These are phyloP conservation scores for Speoplatyrhinus poulsoni DNA, from an alignment of 2,113 vertebrate genomes.

Conservation along the genomic window DNA sequence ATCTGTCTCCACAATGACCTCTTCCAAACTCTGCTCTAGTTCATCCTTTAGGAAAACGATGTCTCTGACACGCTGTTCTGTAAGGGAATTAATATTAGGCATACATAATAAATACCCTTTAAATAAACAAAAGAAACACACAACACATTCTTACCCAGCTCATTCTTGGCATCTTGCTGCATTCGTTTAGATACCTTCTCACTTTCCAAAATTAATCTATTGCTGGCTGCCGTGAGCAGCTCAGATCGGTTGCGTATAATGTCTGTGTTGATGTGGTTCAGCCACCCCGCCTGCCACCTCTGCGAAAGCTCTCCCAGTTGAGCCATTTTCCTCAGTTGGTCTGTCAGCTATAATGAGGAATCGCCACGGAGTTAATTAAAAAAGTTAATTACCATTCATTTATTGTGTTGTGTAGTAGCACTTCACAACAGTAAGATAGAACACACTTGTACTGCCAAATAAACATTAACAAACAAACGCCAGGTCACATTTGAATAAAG, in stretches of 20 bases:
- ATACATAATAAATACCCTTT: not conserved
- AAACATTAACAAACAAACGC: not conserved
- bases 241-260: conserved; percentile 78
- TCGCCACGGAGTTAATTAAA: not conserved
- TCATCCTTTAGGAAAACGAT: conserved; percentile 88
- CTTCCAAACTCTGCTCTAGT: conserved; percentile 82
- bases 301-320: conserved; percentile 63
- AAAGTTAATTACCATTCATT: not conserved
- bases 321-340: conserved; percentile 74
- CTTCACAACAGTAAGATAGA: not conserved
- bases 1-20: conserved; percentile 80
- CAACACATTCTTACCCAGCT: conserved; percentile 78
- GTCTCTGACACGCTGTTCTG: conserved; percentile 86
- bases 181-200: conserved; percentile 79
- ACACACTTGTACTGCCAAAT: not conserved
- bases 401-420: not conserved
- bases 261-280: conserved; percentile 72
- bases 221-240: conserved; percentile 76
- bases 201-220: conserved; percentile 81
- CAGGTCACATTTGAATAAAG: too few relatives aligned
- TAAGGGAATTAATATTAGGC: not conserved
- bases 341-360: not conserved
- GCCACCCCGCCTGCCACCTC: conserved; percentile 66
- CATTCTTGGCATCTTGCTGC: conserved; percentile 82
- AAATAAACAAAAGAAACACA: not conserved